Conservation (phyloP, 2,888 invertebrate genomes). For the Criorhina ranunculi region DNA sequence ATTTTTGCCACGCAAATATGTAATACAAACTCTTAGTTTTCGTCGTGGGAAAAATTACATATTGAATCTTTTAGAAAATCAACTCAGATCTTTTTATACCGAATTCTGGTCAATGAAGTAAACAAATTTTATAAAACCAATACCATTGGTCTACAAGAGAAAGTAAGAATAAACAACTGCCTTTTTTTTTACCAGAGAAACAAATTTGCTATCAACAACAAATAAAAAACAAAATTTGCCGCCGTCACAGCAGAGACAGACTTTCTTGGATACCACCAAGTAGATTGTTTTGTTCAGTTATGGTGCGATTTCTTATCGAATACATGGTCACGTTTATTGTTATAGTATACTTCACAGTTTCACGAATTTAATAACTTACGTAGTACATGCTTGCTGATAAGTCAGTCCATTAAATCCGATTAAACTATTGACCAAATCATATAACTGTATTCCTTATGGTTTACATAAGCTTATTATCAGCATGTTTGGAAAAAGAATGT, state of each 20-base stretch:
- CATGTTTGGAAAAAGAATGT: no score
- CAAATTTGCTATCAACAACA: no score
- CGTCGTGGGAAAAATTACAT: no score
- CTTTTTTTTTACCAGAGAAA: no score
- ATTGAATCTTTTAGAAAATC: no score
- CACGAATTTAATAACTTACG: neutral
- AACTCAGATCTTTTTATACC: no score
- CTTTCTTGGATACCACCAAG: neutral
- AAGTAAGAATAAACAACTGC: no score
- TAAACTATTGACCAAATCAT: neutral
- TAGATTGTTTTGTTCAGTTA: neutral
- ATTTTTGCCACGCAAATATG: no score
- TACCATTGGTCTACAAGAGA: no score
- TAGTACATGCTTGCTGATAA: constrained; percentile 9
- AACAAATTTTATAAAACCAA: no score
- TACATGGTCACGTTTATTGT: constrained; percentile 20
- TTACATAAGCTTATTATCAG: neutral
- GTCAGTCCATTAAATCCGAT: neutral
- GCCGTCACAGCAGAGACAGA: constrained; percentile 1
- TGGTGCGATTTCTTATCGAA: constrained; percentile 6
- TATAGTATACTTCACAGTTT: neutral
- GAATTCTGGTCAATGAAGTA: no score
- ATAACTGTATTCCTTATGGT: neutral
- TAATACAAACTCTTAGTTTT: no score
- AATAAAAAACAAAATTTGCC: neutral